These are phyloP conservation scores for Charina bottae DNA, from an alignment of 2,113 vertebrate species.

Conservation along the genomic window DNA sequence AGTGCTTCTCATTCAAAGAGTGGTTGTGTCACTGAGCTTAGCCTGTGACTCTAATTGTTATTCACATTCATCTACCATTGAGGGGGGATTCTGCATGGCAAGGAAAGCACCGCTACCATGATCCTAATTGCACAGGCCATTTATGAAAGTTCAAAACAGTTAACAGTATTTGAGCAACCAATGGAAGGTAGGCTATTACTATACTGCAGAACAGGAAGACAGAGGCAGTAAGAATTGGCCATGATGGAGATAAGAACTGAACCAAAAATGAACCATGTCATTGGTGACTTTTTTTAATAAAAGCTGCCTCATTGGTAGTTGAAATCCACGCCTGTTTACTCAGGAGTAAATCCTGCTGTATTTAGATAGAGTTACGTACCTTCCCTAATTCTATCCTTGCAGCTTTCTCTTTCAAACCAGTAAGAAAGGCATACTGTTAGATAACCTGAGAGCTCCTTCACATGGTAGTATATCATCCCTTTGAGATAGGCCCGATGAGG, in stretches of 20 bases:
- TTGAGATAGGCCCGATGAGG: background rate
- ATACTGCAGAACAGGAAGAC: background rate
- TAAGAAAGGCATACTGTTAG: background rate
- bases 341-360: too few species aligned
- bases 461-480: too few species aligned
- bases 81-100: background rate
- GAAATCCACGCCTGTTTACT: too few species aligned
- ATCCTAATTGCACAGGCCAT: background rate
- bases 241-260: background rate
- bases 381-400: too few species aligned
- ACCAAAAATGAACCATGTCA: background rate
- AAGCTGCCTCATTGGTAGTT: too few species aligned
- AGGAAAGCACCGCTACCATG: background rate
- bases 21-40: background rate
- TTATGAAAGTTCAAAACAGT: background rate
- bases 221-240: background rate
- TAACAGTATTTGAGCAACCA: background rate
- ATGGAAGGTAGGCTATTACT: background rate
- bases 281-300: background rate
- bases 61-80: background rate
- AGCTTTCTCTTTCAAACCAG: background rate
- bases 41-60: background rate
- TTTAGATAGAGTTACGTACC: too few species aligned
- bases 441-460: background rate
- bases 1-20: background rate